Percentiles rank a stretch among this genome's conserved stretches.
These are phyloP conservation scores for Microplitis manilae DNA, from an alignment of 2,888 invertebrate species.

Conservation along the genomic window DNA sequence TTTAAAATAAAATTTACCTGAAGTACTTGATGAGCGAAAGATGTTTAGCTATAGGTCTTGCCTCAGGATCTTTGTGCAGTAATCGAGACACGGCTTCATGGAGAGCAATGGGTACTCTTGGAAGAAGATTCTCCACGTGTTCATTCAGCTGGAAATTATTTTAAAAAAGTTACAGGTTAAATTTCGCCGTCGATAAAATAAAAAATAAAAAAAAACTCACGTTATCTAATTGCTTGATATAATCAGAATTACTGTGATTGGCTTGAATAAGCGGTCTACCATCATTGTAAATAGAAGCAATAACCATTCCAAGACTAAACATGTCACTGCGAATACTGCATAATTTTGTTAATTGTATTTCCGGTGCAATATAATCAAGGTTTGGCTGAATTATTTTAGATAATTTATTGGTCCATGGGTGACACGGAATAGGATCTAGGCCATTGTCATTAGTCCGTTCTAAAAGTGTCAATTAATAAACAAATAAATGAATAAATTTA, in stretches of 20 bases:
- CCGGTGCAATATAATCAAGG: slow-evolving; percentile 95
- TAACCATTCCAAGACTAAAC: slow-evolving; percentile 95
- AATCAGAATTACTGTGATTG: slow-evolving; percentile 89
- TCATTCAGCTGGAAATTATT: slow-evolving; percentile 82
- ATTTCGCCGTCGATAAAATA: too few species aligned
- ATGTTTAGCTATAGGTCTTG: slow-evolving; percentile 92
- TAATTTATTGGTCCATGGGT: slow-evolving; percentile 91
- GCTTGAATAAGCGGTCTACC: slow-evolving; percentile 92
- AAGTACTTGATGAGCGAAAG: slow-evolving; percentile 92
- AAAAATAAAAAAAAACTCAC: slow-evolving; percentile 75
- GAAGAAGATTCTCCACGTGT: slow-evolving; percentile 83
- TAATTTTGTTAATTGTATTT: slow-evolving; percentile 87
- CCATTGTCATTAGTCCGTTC: slow-evolving; percentile 74
- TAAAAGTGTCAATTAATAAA: slow-evolving; percentile 61
- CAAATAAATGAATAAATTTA: slow-evolving; percentile 16
- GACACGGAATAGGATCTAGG: slow-evolving; percentile 78
- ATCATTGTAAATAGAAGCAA: slow-evolving; percentile 93
- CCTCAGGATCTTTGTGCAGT: slow-evolving; percentile 86
- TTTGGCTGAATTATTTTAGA: slow-evolving; percentile 96
- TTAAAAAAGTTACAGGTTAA: too few species aligned
- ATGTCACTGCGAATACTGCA: slow-evolving; percentile 94
- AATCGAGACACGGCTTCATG: slow-evolving; percentile 91
- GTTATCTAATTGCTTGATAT: slow-evolving; percentile 91
- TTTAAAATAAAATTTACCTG: slow-evolving; percentile 75
- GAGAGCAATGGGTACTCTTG: slow-evolving; percentile 85